Conservation (phyloP, 2,113 vertebrate genomes). For the Plecturocebus donacophilus region DNA sequence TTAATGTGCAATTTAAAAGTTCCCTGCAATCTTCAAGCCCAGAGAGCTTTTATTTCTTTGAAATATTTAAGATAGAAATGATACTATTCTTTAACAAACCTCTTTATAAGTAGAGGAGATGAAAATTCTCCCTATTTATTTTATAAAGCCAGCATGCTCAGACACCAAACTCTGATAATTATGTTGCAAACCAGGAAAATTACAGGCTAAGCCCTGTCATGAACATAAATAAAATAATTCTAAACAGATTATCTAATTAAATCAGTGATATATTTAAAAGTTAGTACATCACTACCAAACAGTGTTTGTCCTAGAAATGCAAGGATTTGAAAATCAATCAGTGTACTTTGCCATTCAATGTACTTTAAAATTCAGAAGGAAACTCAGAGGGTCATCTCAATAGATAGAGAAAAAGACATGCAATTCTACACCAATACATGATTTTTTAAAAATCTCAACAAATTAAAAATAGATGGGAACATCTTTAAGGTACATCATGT, state of each 20-base stretch:
- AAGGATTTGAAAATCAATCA: background rate
- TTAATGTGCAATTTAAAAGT: background rate
- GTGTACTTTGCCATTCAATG: background rate
- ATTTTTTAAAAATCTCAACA: background rate
- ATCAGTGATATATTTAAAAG: background rate
- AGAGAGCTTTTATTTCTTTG: background rate
- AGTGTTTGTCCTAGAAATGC: background rate
- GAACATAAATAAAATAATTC: background rate
- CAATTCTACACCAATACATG: background rate
- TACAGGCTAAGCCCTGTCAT: background rate
- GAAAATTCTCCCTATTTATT: background rate
- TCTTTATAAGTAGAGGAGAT: background rate
- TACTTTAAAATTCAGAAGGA: background rate
- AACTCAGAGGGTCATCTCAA: background rate
- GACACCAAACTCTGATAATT: background rate
- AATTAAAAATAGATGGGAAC: background rate
- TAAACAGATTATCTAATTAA: background rate
- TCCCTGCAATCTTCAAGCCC: background rate
- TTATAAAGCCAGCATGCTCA: background rate
- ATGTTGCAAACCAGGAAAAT: background rate
- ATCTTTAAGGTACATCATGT: background rate
- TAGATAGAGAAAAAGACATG: background rate
- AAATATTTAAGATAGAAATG: background rate
- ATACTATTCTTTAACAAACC: background rate
- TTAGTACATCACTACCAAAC: background rate